Base-by-base conservation (phyloP, 2,113 vertebrate species). In the Carollia perspicillata region DNA sequence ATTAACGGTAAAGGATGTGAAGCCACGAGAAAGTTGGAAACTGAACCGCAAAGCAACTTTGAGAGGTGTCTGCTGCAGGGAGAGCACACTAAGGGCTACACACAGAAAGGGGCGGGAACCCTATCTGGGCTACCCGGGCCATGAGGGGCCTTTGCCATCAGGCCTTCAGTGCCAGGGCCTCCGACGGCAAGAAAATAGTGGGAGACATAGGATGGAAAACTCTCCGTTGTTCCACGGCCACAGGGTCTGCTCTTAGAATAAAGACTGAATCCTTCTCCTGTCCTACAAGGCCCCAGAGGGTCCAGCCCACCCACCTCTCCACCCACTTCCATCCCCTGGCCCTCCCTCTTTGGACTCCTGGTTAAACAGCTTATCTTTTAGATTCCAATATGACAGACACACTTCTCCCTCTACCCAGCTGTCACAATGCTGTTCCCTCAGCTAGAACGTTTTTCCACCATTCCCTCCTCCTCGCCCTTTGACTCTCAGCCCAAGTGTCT, bases 11-110 rank as follows among this genome's bases (percentile, higher is more conserved):
- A 98, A 96, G 84, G 23, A 92, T 69, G 92, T 26, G 3, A 65
- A 87, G 47, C 94, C 47, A 77, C 3, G 42, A 95, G 65, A 75
- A 97, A 96, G 92, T 30, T 83, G 81, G 51, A 84, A 96, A 84
- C 11, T 0, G 58, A 85, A 86, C 17, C 17, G 3, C 17, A 66
- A 6, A 42, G 86, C 16, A 35, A 51, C 71, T 95, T 72, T 78
- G 33, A 17, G 49, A 28, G 83, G 71, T 74, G 33, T 83, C 77
- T 85, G 40, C 33, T 30, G 30, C 2, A 8, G 18, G 23, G 4
- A 16, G 42, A 3, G 6, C 0, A 1, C 33, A 17, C 22, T 5
- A 8, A 35, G 42, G 4, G n/a, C 51, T 47, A 7, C n/a, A 55
- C 60, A 12, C 37, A 16, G 44, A 26, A 44, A 40, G 3, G 35